Percentiles rank a stretch among this genome's conserved stretches.
Conservation (phyloP, 2,888 invertebrate genomes). For the Hemithea aestivaria region DNA sequence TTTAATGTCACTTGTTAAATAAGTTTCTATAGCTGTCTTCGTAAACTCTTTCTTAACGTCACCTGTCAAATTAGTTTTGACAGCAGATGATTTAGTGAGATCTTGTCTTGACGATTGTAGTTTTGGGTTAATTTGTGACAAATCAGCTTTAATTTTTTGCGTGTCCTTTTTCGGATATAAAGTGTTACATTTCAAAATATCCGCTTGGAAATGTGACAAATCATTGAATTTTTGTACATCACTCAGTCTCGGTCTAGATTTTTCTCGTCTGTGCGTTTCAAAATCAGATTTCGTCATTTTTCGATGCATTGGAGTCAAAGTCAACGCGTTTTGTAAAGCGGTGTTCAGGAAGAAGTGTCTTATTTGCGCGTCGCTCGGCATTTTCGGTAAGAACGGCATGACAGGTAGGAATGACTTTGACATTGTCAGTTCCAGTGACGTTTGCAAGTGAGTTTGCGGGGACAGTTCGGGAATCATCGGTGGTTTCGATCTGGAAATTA, state of each 20-base stretch:
- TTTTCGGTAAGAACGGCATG: constrained; percentile 39
- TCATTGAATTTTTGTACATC: no score
- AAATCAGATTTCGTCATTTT: constrained; percentile 16
- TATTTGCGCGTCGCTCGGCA: constrained; percentile 45
- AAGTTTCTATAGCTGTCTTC: constrained; percentile 27
- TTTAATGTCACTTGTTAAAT: constrained; percentile 2
- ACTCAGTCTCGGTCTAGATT: background rate
- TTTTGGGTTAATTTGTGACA: no score
- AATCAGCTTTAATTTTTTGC: no score
- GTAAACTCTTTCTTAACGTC: constrained; percentile 18
- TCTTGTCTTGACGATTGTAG: background rate
- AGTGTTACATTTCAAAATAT: no score
- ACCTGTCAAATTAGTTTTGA: constrained; percentile 14
- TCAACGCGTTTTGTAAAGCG: constrained; percentile 57
- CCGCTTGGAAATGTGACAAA: no score
- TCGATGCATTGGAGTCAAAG: constrained; percentile 44
- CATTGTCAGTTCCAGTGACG: constrained; percentile 33
- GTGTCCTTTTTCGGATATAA: no score
- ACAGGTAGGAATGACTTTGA: constrained; percentile 36
- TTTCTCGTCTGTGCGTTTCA: constrained; percentile 2
- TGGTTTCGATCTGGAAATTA: constrained; percentile 51
- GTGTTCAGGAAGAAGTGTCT: constrained; percentile 62
- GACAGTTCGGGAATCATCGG: constrained; percentile 29
- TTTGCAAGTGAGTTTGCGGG: constrained; percentile 31
- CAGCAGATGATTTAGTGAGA: constrained; percentile 31